Conservation (phyloP, 2,113 vertebrate genomes). For the Taxidea taxus region DNA sequence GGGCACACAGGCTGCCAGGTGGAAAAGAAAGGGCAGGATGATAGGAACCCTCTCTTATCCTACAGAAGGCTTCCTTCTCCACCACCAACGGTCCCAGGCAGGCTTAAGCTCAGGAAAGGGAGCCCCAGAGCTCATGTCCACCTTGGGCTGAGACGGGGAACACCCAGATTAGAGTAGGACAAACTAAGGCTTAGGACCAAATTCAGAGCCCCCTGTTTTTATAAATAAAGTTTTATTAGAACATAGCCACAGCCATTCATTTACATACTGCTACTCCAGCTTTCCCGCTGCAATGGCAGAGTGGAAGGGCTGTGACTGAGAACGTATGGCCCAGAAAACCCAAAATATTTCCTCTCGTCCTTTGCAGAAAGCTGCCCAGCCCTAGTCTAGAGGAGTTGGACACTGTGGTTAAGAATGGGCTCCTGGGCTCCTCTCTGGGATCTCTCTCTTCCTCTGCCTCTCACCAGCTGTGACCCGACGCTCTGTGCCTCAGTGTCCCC, state of each 20-base stretch:
- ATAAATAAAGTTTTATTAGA: not conserved
- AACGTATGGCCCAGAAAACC: not conserved
- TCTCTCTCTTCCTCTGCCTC: not conserved
- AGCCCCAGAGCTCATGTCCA: accelerated
- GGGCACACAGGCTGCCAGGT: too few relatives aligned
- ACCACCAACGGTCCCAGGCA: not conserved
- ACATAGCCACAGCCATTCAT: not conserved
- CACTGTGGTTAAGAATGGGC: not conserved
- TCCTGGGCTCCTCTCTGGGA: not conserved
- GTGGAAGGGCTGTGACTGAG: too few relatives aligned
- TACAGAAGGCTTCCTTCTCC: not conserved
- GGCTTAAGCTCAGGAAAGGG: not conserved
- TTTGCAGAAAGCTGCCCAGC: not conserved
- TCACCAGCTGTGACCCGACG: not conserved
- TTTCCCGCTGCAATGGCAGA: not conserved
- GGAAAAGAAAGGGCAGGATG: not conserved
- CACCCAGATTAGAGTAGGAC: not conserved
- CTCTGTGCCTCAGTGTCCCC: not conserved
- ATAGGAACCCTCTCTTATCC: not conserved
- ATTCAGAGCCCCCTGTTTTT: not conserved
- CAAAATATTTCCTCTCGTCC: not conserved
- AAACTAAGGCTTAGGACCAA: not conserved
- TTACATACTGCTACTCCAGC: not conserved
- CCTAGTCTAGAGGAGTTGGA: not conserved
- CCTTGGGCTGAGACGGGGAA: not conserved